Conservation (phyloP, 2,888 invertebrate genomes). For the Choreutis nemorana region DNA sequence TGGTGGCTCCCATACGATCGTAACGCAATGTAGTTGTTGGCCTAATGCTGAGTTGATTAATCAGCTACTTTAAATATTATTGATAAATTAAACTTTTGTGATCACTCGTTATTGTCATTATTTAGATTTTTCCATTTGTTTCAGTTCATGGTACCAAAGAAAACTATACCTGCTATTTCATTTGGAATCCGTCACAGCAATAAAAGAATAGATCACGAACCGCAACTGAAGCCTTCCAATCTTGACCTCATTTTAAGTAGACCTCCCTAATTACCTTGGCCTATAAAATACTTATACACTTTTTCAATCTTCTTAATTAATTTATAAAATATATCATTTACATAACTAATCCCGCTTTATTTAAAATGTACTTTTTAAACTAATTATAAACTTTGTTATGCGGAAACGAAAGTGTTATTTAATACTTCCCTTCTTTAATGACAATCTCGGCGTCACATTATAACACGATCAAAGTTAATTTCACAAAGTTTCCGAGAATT, state of each 20-base stretch:
- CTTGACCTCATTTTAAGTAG: conserved; percentile 18
- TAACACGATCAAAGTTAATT: conserved; percentile 43
- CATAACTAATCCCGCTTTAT: too few relatives aligned
- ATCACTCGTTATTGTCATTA: too few relatives aligned
- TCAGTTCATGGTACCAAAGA: conserved; percentile 34
- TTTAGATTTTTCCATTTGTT: conserved; percentile 5
- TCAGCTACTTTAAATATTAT: too few relatives aligned
- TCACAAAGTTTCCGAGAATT: conserved; percentile 22
- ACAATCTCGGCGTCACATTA: conserved; percentile 19
- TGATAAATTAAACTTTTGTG: too few relatives aligned
- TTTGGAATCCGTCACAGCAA: conserved; percentile 43
- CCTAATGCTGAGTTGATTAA: too few relatives aligned
- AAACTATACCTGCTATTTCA: conserved; percentile 29
- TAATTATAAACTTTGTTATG: conserved; percentile 30
- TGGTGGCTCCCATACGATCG: too few relatives aligned
- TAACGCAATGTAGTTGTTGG: too few relatives aligned
- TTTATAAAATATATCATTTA: too few relatives aligned
- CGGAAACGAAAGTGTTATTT: conserved; percentile 30
- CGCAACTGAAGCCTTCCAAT: conserved; percentile 27
- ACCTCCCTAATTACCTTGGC: background rate
- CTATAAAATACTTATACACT: background rate
- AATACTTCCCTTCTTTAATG: conserved; percentile 18
- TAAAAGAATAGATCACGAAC: conserved; percentile 26
- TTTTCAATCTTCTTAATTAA: background rate
- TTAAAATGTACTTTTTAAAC: too few relatives aligned